A percentile compares a stretch with the other conserved stretches of the same genome.
Evolutionary conservation across 2,888 invertebrate species (phyloP).

Genomic region (Habroteleia sp.): DNA sequence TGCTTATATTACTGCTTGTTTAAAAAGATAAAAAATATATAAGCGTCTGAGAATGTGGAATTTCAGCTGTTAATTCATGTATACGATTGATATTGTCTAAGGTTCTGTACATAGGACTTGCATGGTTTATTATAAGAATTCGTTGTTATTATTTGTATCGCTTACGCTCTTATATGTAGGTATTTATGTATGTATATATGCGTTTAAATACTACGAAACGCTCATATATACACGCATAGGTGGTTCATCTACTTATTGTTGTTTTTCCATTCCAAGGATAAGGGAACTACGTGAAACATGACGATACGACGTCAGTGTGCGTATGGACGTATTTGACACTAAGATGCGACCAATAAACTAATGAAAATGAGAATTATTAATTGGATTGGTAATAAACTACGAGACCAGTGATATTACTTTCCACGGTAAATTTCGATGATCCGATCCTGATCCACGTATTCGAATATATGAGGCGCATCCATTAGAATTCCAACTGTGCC

Average conservation of each 20-base stretch:
- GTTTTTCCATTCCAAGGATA: slow-evolving; percentile 56
- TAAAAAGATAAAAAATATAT: slow-evolving; percentile 52
- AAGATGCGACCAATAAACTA: slow-evolving; percentile 61
- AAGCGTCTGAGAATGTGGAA: slow-evolving; percentile 53
- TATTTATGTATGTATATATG: slow-evolving; percentile 22
- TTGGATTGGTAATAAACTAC: slow-evolving; percentile 63
- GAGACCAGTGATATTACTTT: slow-evolving; percentile 84
- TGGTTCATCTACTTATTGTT: slow-evolving; percentile 29
- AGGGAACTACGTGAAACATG: slow-evolving; percentile 55
- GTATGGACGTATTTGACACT: slow-evolving; percentile 62
- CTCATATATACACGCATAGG: slow-evolving; percentile 32
- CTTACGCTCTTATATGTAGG: slow-evolving; percentile 46
- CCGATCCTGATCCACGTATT: slow-evolving; percentile 97
- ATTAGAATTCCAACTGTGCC: slow-evolving; percentile 98
- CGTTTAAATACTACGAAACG: slow-evolving; percentile 19
- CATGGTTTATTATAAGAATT: slow-evolving; percentile 44
- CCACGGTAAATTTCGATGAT: slow-evolving; percentile 97
- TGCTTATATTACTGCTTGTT: slow-evolving; percentile 2
- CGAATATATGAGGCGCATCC: slow-evolving; percentile 99
- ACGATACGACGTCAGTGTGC: slow-evolving; percentile 60
- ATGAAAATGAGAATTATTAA: slow-evolving; percentile 48
- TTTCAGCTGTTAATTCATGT: slow-evolving; percentile 45
- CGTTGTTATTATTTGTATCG: slow-evolving; percentile 64
- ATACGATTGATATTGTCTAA: slow-evolving; percentile 47
- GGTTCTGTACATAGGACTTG: slow-evolving; percentile 56